Percentiles rank a stretch among this genome's conserved stretches.
Evolutionary conservation across 2,888 invertebrate species (phyloP).

Genomic region (Embidobia sp.): DNA sequence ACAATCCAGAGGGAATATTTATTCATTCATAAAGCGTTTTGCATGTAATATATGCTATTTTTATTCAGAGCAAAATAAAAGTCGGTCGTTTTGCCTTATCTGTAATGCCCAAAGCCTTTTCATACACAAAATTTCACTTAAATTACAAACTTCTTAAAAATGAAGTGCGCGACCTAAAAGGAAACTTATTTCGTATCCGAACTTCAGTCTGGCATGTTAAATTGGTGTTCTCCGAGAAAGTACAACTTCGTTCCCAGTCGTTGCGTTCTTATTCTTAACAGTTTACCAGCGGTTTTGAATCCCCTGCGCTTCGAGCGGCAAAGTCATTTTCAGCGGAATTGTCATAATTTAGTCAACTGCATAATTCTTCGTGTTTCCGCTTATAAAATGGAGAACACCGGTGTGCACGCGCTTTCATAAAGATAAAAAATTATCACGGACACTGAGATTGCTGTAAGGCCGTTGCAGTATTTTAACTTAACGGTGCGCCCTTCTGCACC

Average conservation of each 20-base stretch:
- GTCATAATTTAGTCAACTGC: slow-evolving; percentile 77
- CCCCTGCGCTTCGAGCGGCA: slow-evolving; percentile 45
- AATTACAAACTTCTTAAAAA: slow-evolving; percentile 46
- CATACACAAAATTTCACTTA: slow-evolving; percentile 42
- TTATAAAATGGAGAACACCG: slow-evolving; percentile 72
- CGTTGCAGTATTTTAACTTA: slow-evolving; percentile 72
- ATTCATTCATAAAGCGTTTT: background rate
- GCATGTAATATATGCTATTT: background rate
- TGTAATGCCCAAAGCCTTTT: slow-evolving; percentile 30
- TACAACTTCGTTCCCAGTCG: slow-evolving; percentile 27
- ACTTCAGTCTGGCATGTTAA: slow-evolving; percentile 27
- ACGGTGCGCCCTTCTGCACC: slow-evolving; percentile 59
- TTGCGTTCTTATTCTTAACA: slow-evolving; percentile 23
- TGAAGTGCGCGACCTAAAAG: slow-evolving; percentile 35
- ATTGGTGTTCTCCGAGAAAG: slow-evolving; percentile 21
- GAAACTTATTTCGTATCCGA: slow-evolving; percentile 34
- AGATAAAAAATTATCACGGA: slow-evolving; percentile 77
- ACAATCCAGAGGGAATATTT: too few relatives aligned
- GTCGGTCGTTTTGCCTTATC: slow-evolving; percentile 9
- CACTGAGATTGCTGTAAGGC: slow-evolving; percentile 69
- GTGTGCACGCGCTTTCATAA: slow-evolving; percentile 70
- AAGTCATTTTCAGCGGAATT: slow-evolving; percentile 67
- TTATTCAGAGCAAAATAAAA: slow-evolving; percentile 13
- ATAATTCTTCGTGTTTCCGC: slow-evolving; percentile 78
- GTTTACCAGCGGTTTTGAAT: slow-evolving; percentile 51